Evolutionary conservation across 2,797 vertebrate species (phyloP).

Genomic region (Taenioides sp.): DNA sequence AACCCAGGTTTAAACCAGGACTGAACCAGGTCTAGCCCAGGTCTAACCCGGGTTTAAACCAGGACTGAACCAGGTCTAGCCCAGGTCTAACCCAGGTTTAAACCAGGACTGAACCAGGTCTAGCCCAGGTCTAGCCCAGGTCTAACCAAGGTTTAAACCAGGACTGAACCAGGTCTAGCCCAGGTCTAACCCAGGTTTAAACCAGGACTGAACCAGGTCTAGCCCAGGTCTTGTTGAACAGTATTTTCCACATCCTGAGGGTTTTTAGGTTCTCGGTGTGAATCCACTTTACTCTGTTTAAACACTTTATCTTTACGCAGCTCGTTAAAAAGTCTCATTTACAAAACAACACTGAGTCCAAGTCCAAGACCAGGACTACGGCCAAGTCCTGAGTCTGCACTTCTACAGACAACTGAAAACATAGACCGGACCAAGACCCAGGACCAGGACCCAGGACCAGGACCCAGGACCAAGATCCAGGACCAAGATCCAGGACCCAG

Average conservation of each 20-base stretch:
- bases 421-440: neutral
- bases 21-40: no score
- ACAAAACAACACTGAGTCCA: neutral
- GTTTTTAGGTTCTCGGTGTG: neutral
- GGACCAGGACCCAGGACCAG: neutral
- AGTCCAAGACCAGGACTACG: neutral
- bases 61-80: no score
- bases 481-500: no score
- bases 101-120: no score
- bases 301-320: neutral
- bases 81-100: no score
- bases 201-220: neutral
- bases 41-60: no score
- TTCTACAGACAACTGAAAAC: neutral
- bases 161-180: neutral
- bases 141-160: neutral
- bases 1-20: neutral
- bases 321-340: neutral
- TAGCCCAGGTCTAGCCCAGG: neutral
- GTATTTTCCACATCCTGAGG: neutral
- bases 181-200: neutral
- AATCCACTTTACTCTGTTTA: neutral
- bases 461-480: no score
- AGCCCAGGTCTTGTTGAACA: no score
- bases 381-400: conserved; percentile 1